A percentile compares a stretch with the other conserved stretches of the same genome.
phyloP scores from a whole-genome alignment of 2,888 invertebrate species.

The Drosophila nigricruria region DNA sequence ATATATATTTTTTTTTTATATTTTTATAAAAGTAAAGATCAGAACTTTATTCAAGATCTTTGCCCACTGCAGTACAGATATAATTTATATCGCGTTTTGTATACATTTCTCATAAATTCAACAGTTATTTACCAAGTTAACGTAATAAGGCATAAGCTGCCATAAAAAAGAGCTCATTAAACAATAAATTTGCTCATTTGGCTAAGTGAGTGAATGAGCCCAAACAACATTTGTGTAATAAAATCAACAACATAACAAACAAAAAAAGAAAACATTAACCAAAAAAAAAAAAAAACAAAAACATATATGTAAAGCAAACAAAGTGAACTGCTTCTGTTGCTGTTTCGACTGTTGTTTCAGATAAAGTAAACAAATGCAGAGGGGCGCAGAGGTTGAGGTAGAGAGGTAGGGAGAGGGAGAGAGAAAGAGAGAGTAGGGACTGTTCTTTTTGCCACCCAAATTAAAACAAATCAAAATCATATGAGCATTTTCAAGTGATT shows the following conservation, averaged over 20 bases:
- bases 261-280: constrained; percentile 66
- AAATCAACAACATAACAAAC: constrained; percentile 57
- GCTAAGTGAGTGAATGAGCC: constrained; percentile 51
- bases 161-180: constrained; percentile 22
- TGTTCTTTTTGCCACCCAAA: constrained; percentile 50
- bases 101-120: not conserved
- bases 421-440: not conserved
- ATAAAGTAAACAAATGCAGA: constrained; percentile 39
- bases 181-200: constrained; percentile 51
- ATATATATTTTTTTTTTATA: no score
- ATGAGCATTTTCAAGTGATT: constrained; percentile 75
- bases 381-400: not conserved
- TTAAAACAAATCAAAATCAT: constrained; percentile 79
- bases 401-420: not conserved
- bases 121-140: constrained; percentile 7
- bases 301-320: constrained; percentile 27
- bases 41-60: not conserved
- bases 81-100: not conserved
- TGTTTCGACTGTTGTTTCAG: constrained; percentile 22
- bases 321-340: constrained; percentile 9
- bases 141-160: not conserved
- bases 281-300: constrained; percentile 14
- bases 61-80: not conserved
- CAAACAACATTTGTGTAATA: constrained; percentile 54
- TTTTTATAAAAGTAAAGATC: no score